Percentiles rank a stretch among this genome's conserved stretches.
phyloP scores from a whole-genome alignment of 2,888 invertebrate genomes.

The Folsomia manolachei region DNA sequence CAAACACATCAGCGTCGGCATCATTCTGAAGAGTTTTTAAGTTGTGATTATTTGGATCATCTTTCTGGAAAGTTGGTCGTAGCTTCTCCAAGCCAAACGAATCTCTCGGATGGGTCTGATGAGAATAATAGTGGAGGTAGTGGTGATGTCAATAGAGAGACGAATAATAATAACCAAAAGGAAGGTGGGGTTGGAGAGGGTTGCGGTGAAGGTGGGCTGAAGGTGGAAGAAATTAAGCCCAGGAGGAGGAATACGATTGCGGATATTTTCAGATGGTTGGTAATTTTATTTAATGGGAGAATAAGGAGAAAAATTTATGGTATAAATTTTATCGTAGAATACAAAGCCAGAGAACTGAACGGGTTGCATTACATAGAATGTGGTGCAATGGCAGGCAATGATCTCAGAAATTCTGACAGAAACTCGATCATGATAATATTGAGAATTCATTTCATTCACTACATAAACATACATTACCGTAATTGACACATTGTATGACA shows the following conservation, averaged over 20 bases:
- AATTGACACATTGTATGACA: not conserved
- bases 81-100: slow-evolving; percentile 43
- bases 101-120: slow-evolving; percentile 42
- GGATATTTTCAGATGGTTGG: slow-evolving; percentile 51
- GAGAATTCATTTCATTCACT: too few species aligned
- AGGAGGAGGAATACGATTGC: slow-evolving; percentile 49
- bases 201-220: slow-evolving; percentile 36
- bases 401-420: too few species aligned
- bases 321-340: too few species aligned
- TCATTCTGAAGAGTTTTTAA: not conserved
- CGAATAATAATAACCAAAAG: not conserved
- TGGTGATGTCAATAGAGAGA: not conserved
- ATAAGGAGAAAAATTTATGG: not conserved
- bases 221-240: slow-evolving; percentile 46
- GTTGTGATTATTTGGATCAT: slow-evolving; percentile 2
- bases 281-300: too few species aligned
- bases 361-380: not conserved
- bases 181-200: not conserved
- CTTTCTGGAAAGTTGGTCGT: slow-evolving; percentile 24
- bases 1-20: too few species aligned
- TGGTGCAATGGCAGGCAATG: too few species aligned
- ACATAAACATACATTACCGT: not conserved
- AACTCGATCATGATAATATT: too few species aligned
- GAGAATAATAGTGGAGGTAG: not conserved
- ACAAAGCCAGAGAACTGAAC: not conserved